Evolutionary conservation across 2,888 invertebrate genomes (phyloP).

Genomic region (Hemithea aestivaria): DNA sequence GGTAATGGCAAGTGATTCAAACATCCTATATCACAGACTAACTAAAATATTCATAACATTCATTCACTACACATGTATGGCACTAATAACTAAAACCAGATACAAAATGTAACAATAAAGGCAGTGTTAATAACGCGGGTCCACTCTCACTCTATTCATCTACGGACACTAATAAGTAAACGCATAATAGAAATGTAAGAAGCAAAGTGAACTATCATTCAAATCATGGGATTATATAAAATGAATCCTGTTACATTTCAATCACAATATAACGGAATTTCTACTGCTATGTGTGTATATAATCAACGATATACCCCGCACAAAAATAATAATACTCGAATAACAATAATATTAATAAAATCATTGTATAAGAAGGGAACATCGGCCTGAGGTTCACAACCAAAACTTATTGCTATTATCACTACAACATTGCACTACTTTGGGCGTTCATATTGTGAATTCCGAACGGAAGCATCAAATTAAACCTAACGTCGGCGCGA

Average conservation of each 20-base stretch:
- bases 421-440: constrained; percentile 74
- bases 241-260: constrained; percentile 70
- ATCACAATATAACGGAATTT: constrained; percentile 70
- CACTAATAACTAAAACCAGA: constrained; percentile 65
- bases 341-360: constrained; percentile 64
- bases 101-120: constrained; percentile 48
- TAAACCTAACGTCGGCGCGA: constrained; percentile 45
- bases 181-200: constrained; percentile 10
- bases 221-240: constrained; percentile 21
- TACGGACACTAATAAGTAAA: constrained; percentile 7
- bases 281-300: constrained; percentile 54
- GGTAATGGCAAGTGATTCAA: constrained; percentile 58
- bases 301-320: constrained; percentile 62
- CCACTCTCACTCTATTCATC: background rate
- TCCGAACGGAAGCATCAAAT: constrained; percentile 57
- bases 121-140: constrained; percentile 42
- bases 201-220: no score
- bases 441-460: constrained; percentile 56
- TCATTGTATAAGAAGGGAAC: constrained; percentile 56
- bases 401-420: constrained; percentile 77
- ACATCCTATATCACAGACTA: constrained; percentile 74
- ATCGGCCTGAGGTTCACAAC: constrained; percentile 69
- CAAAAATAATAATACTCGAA: constrained; percentile 70
- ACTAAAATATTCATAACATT: constrained; percentile 60
- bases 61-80: constrained; percentile 68